phyloP scores from a whole-genome alignment of 2,888 invertebrate genomes.

The Cerastis leucographa region DNA sequence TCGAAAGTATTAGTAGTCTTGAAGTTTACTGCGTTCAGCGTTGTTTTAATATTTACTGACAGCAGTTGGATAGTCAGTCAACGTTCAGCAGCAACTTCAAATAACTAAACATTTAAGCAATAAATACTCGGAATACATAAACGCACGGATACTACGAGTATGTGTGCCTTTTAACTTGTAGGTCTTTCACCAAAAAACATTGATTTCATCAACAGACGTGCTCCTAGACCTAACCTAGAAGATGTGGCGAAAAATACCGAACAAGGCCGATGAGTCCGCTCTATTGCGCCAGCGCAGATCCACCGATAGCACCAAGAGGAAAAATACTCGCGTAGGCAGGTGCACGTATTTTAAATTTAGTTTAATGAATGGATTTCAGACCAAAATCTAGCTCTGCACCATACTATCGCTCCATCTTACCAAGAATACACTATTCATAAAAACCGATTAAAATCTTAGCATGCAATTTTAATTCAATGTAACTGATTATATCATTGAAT shows the following conservation, averaged over 20 bases:
- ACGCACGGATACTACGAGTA: too few relatives aligned
- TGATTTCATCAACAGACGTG: conserved; percentile 54
- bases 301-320: conserved; percentile 68
- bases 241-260: conserved; percentile 60
- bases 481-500: conserved; percentile 64
- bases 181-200: conserved; percentile 28
- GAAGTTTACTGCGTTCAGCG: conserved; percentile 5
- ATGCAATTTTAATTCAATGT: conserved; percentile 67
- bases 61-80: conserved; percentile 16
- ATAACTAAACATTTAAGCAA: conserved; percentile 9
- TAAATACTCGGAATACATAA: not conserved
- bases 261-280: conserved; percentile 62
- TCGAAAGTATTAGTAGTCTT: conserved; percentile 35
- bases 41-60: conserved; percentile 44
- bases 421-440: conserved; percentile 62
- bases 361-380: conserved; percentile 67
- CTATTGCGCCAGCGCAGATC: conserved; percentile 72
- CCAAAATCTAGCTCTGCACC: conserved; percentile 59
- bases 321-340: conserved; percentile 67
- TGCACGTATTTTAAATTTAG: conserved; percentile 64
- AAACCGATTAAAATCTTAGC: conserved; percentile 57
- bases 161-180: not conserved
- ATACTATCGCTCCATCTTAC: conserved; percentile 61
- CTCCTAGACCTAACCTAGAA: conserved; percentile 51
- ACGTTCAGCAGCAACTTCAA: conserved; percentile 32